These are phyloP conservation scores for Rhabdomys dilectus DNA, from an alignment of 2,113 vertebrate species.

Conservation along the genomic window DNA sequence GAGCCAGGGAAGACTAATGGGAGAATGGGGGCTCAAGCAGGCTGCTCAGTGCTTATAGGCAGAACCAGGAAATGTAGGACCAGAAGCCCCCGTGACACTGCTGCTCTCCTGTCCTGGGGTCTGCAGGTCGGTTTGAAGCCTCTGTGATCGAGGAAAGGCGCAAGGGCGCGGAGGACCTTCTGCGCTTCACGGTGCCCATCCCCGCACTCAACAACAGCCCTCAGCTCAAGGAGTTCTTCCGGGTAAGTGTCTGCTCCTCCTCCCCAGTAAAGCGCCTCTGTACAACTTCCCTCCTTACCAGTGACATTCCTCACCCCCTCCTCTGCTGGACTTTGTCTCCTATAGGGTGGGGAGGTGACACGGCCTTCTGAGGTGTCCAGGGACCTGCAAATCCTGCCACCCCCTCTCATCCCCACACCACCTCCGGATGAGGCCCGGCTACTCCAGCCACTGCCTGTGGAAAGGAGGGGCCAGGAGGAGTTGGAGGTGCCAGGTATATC, in stretches of 20 bases:
- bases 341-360: constrained; percentile 90
- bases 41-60: not conserved
- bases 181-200: constrained; percentile 90
- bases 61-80: not conserved
- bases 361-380: constrained; percentile 83
- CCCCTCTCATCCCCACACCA: constrained; percentile 92
- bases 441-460: constrained; percentile 57
- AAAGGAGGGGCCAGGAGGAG: constrained; percentile 81
- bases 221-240: constrained; percentile 95
- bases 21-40: not conserved
- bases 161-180: constrained; percentile 90
- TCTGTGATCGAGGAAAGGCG: constrained; percentile 94
- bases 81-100: not conserved
- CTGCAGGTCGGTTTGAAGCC: constrained; percentile 92
- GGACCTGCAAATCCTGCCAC: constrained; percentile 86
- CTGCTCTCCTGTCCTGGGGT: not conserved
- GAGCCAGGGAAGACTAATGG: not conserved
- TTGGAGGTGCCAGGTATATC: constrained; percentile 69
- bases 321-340: not conserved
- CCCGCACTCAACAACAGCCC: constrained; percentile 95
- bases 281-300: not conserved
- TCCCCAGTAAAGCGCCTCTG: not conserved
- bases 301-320: not conserved
- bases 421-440: constrained; percentile 67
- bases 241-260: constrained; percentile 75